Evolutionary conservation across 2,888 invertebrate species (phyloP).

Genomic region (Drosophila prostipennis): DNA sequence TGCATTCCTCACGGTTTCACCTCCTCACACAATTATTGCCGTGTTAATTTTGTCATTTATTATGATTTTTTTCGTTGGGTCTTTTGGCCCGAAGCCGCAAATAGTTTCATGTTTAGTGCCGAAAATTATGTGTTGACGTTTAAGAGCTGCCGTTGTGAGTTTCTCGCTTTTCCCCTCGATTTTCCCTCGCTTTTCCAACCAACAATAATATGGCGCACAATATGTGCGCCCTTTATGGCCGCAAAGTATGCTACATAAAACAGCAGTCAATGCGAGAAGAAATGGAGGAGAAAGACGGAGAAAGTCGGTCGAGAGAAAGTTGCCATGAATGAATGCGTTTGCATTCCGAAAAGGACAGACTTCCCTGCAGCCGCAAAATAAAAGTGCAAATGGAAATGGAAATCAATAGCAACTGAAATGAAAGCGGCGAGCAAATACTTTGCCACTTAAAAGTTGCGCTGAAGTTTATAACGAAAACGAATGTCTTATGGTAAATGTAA

Average conservation of each 20-base stretch:
- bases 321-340: conserved; percentile 25
- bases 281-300: conserved; percentile 10
- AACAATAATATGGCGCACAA: conserved; percentile 33
- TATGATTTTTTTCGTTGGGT: conserved; percentile 44
- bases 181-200: conserved; percentile 6
- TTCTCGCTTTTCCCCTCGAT: neutral
- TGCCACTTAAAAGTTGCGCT: conserved; percentile 37
- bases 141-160: conserved; percentile 44
- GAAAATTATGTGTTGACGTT: conserved; percentile 63
- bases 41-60: conserved; percentile 78
- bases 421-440: conserved; percentile 30
- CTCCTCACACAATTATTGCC: conserved; percentile 61
- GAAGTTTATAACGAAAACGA: conserved; percentile 24
- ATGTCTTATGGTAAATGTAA: conserved; percentile 3
- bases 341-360: conserved; percentile 23
- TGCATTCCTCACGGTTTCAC: conserved; percentile 21
- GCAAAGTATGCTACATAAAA: conserved; percentile 67
- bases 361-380: conserved; percentile 11
- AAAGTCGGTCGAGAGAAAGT: conserved; percentile 17
- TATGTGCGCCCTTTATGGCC: conserved; percentile 62
- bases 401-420: conserved; percentile 41
- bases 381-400: conserved; percentile 14
- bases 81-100: conserved; percentile 41
- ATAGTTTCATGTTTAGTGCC: conserved; percentile 70
- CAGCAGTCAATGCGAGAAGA: conserved; percentile 57